Base-by-base conservation (phyloP, 2,113 vertebrate species). In the Glaucomys volans region DNA sequence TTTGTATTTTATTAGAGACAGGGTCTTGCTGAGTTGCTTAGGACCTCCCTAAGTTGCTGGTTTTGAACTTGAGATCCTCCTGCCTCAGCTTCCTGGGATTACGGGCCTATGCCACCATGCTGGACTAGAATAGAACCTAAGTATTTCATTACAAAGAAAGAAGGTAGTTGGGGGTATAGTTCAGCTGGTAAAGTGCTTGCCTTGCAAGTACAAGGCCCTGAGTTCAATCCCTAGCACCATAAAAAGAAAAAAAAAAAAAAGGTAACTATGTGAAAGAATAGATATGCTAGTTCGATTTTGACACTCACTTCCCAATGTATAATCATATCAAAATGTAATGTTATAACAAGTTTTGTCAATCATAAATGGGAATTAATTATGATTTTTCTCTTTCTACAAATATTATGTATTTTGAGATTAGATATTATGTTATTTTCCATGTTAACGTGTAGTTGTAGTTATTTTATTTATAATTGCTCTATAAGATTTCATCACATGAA, bases 361-460 rank as follows among this genome's bases (percentile, higher is more conserved):
- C 8, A 81, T 54, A 26, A 30, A 81, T 86, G 81, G 8, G 13
- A 62, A 86, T 59, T 1, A 42, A n/a, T 2, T 18, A 13, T 77
- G 64, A 86, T 74, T 59, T 44, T 3, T 44, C 62, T 91, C 35
- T 74, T 50, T 92, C 5, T 75, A 44, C 14, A 69, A 95, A 30
- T 83, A 85, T n/a, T 88, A 17, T 40, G 3, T 64, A 32, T 47
- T 94, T 90, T 69, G 26, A 94, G 64, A 97, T 47, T 71, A 59
- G 20, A 59, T 24, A 59, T 22, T 11, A 62, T 62, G 24, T 62
- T 62, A 24, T 62, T 86, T 13, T 30, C 42, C 50, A 62, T 72
- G 28, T n/a, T 89, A 47, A 59, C 8, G 42, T 26, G 8, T 11
- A 22, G 5, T 8, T 74, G 28, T 2, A 59, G 14, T 20, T 76